Conservation (phyloP, 1,140 invertebrate genomes). For the Helicoverpa zea region DNA sequence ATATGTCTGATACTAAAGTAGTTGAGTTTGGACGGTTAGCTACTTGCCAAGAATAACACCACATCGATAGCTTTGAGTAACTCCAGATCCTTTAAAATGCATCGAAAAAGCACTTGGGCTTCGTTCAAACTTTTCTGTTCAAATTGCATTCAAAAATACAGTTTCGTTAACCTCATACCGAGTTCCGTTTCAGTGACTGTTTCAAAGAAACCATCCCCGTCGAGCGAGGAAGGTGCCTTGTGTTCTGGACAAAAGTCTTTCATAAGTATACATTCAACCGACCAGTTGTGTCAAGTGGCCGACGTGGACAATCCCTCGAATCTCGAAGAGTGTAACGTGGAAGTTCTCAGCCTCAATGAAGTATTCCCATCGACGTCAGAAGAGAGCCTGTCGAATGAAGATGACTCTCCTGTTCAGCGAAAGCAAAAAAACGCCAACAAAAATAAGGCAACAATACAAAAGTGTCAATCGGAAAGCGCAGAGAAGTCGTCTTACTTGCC, state of each 20-base stretch:
- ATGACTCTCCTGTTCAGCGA: constrained; percentile 70
- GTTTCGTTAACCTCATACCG: background rate
- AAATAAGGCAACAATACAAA: constrained; percentile 61
- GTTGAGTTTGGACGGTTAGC: background rate
- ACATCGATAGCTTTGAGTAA: no score
- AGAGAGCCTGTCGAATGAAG: constrained; percentile 78
- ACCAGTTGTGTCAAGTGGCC: constrained; percentile 75
- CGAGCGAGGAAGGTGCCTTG: constrained; percentile 64
- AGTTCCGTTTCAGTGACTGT: constrained; percentile 73
- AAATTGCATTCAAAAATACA: no score
- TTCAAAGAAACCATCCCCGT: constrained; percentile 72
- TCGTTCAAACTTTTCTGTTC: background rate
- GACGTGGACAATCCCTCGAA: constrained; percentile 64
- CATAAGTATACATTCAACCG: constrained; percentile 83
- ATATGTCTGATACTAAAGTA: constrained; percentile 9
- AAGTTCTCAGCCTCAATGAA: constrained; percentile 81
- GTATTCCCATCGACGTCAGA: constrained; percentile 83
- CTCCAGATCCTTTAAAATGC: no score
- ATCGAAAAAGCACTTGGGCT: background rate
- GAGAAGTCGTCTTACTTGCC: constrained; percentile 69
- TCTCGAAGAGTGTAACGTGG: constrained; percentile 78
- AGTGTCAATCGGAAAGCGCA: constrained; percentile 58
- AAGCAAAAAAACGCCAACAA: constrained; percentile 64
- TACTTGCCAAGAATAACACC: no score
- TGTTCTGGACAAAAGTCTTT: constrained; percentile 79